Evolutionary conservation across 1,140 invertebrate species (phyloP), one percentile per base, ranked within the genome.

Genomic region (Drosophila sp.): DNA sequence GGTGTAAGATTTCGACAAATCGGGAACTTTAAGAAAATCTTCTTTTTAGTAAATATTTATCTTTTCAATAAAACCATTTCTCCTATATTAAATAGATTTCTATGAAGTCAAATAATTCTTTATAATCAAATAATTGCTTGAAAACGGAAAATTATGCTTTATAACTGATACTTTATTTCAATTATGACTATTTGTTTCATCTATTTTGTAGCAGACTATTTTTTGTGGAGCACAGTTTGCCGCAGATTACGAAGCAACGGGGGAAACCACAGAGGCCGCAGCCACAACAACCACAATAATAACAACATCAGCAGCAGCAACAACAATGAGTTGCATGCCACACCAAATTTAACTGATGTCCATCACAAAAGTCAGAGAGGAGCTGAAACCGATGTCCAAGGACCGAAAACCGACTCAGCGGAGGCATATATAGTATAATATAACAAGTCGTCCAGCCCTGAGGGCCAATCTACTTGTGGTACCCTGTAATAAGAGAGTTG

Each of bases 401-500:
- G 21, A 1, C 21, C 21, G 21, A 21, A 21, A 21, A 21, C 1
- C 1, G 21, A 21, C 21, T 64, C 21, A 50, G 46, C 36, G 18
- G 14, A 5, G 48, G 48, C 48, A n/a, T 16, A 25, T 34, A 53
- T 54, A 64, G 3, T 9, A 9, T 36, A 36, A 36, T 45, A 21
- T 65, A 56, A 46, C 50, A 56, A 25, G 27, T 51, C 11, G 38
- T 29, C 14, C 51, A 8, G 7, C 51, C 51, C 58, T 45, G 11
- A 70, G 40, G 48, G 57, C 58, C 58, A 54, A 54, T 70, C 40
- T 53, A 62, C 66, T 63, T 11, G 13, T 7, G 11, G 18, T 70
- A 54, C 66, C 66, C 66, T 70, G 11, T 69, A 54, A 27, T 45
- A 27, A 0, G 38, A 8, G 13, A 29, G 27, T 0, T 29, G 27